Evolutionary conservation across 2,113 vertebrate genomes (phyloP).

Genomic region (Labrus mixtus): DNA sequence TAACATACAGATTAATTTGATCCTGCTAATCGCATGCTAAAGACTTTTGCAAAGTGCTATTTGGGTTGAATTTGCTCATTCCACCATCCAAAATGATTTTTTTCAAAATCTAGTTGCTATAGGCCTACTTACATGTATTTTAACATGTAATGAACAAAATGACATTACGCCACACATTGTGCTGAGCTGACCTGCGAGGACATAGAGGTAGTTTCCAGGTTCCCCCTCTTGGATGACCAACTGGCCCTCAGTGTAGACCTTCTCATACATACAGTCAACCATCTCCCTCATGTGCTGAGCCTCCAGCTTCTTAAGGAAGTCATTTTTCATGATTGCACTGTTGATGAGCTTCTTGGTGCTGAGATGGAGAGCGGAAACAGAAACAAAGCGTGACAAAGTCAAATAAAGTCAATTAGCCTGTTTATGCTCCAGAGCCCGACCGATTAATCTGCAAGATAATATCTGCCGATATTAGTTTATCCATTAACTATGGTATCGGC

Average conservation of each 20-base stretch:
- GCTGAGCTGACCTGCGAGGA: conserved; percentile 80
- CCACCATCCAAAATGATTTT: too few species aligned
- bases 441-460: too few species aligned
- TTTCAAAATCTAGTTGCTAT: too few species aligned
- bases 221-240: conserved; percentile 85
- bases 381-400: neutral
- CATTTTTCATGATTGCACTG: conserved; percentile 84
- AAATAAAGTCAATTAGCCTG: neutral
- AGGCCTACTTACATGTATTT: too few species aligned
- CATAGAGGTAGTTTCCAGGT: conserved; percentile 86
- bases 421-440: too few species aligned
- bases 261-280: conserved; percentile 86
- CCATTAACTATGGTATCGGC: too few species aligned
- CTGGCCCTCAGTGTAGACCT: conserved; percentile 74
- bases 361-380: conserved; percentile 2
- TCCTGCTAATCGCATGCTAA: too few species aligned
- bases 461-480: too few species aligned
- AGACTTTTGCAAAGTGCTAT: too few species aligned
- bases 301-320: conserved; percentile 86
- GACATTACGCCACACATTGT: neutral
- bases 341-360: conserved; percentile 84
- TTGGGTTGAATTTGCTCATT: too few species aligned
- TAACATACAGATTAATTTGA: too few species aligned
- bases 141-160: too few species aligned
- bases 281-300: conserved; percentile 82